These are phyloP conservation scores for Pogonomyrmex californicus DNA, from an alignment of 1,140 invertebrate genomes.

Conservation along the genomic window DNA sequence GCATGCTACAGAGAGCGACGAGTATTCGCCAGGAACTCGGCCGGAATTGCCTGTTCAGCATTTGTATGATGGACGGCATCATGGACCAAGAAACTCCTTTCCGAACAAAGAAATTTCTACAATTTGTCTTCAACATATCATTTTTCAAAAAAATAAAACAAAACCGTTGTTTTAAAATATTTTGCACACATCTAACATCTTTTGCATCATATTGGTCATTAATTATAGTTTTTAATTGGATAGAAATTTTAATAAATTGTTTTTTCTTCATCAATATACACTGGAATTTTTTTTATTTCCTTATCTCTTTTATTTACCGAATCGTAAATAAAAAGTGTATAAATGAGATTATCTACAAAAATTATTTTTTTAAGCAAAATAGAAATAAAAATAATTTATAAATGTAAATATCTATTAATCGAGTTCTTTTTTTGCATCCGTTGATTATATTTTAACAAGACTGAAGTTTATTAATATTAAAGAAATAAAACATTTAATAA, in stretches of 20 bases:
- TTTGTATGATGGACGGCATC: constrained; percentile 73
- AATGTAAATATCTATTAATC: not conserved
- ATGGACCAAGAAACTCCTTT: constrained; percentile 75
- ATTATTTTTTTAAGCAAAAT: not conserved
- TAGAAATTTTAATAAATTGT: not conserved
- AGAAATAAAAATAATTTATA: not conserved
- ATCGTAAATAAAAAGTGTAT: not conserved
- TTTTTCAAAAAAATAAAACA: not conserved
- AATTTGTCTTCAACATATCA: not conserved
- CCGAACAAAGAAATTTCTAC: constrained; percentile 1
- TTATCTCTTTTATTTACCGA: not conserved
- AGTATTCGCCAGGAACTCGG: constrained; percentile 79
- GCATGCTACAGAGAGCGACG: constrained; percentile 68
- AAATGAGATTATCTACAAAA: not conserved
- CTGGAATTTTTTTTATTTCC: not conserved
- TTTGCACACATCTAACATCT: not conserved
- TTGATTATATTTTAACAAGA: not conserved
- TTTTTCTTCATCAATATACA: not conserved
- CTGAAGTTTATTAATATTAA: not conserved
- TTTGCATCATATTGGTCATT: not conserved
- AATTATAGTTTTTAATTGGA: not conserved
- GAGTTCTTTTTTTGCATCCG: not conserved
- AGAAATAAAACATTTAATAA: constrained; percentile 33
- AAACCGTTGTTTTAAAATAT: not conserved
- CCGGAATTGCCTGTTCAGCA: constrained; percentile 74